Evolutionary conservation across 1,140 invertebrate species (phyloP), one percentile per base, ranked within the genome.

Genomic region (Medauroidea extradentata): DNA sequence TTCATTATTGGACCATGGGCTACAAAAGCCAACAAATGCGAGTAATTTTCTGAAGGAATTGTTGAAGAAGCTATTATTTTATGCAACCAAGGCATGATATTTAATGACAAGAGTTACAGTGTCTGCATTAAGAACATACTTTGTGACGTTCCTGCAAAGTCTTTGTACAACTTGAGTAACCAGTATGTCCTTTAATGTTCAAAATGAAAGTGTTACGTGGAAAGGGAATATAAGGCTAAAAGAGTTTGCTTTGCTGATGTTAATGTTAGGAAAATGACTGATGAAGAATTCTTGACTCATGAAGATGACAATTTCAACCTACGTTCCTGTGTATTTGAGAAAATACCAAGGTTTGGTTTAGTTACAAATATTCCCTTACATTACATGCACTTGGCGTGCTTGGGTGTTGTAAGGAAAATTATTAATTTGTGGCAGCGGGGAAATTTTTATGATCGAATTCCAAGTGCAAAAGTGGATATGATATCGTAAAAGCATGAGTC

Each of bases 81-180:
- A 11, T 34, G 29, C 29, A 34, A 11, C 29, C 29, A 34, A 34
- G 49, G 49, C 5, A 27, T 51, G 13, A 18, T 27, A 13, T 51
- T 51, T 29, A 51, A 51, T 23, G 13, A 13, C 21, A 51, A 51
- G 29, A 13, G 24, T 16, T 51, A 23, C 29, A 21, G 29, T 27
- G 29, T 51, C 23, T 24, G 9, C 23, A 51, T 51, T 23, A 51
- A 51, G 19, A 24, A 51, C 24, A 51, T 23, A 51, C 9, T 51
- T 14, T 55, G 53, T 42, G 53, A 55, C 18, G 53, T 27, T 49
- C 53, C 53, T 34, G 53, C 53, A 55, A 55, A 34, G 5, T 34
- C 29, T 7, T 34, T 34, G n/a, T n/a, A n/a, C 29, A 34, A 7
- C 29, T 34, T 34, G 29, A 34, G 11, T 21, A 55, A 55, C 39